Percentiles rank a stretch among this genome's conserved stretches.
Evolutionary conservation across 2,113 vertebrate genomes (phyloP).

Genomic region (Chelonoidis abingdonii): DNA sequence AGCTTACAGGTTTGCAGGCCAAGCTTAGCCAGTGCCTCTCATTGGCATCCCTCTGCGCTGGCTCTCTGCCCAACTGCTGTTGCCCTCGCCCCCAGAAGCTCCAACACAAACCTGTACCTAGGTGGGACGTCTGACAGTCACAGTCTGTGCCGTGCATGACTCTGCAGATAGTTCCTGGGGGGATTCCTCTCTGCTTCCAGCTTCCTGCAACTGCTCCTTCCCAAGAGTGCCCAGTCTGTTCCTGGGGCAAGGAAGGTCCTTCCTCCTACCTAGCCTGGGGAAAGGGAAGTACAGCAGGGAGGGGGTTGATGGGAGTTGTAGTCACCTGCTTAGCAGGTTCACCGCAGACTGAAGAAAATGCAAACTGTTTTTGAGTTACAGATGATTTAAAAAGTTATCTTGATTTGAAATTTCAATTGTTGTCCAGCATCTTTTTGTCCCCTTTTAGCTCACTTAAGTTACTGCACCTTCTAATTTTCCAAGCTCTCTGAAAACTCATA

Average conservation of each 20-base stretch:
- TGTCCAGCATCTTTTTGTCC: not conserved
- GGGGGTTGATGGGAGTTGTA: not conserved
- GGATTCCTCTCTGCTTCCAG: not conserved
- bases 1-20: not conserved
- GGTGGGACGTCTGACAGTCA: not conserved
- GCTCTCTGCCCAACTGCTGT: not conserved
- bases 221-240: not conserved
- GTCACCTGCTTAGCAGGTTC: not conserved
- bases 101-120: not conserved
- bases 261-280: not conserved
- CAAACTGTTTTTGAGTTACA: not conserved
- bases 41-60: not conserved
- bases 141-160: not conserved
- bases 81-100: not conserved
- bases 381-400: not conserved
- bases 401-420: conserved; percentile 8
- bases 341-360: not conserved
- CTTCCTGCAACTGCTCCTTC: not conserved
- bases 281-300: not conserved
- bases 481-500: not conserved
- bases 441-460: not conserved
- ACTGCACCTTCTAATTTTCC: not conserved
- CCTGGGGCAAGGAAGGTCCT: not conserved
- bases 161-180: not conserved
- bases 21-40: not conserved